Evolutionary conservation across 1,140 invertebrate species (phyloP).

Genomic region (Formica exsecta): DNA sequence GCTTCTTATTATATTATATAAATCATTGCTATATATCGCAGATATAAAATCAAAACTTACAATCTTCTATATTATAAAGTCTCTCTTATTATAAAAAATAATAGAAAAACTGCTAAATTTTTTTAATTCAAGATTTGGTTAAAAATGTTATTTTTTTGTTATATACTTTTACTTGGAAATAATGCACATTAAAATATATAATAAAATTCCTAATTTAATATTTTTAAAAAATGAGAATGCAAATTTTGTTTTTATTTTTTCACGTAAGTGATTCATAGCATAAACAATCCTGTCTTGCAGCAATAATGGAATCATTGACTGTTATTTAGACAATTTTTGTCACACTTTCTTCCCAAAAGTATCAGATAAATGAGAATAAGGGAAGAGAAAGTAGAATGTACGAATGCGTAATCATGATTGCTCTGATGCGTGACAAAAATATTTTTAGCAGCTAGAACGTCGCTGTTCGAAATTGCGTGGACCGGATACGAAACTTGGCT

Average conservation of each 20-base stretch:
- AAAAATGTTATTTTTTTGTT: background rate
- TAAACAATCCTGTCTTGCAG: background rate
- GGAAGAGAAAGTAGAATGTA: background rate
- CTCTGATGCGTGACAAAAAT: conserved; percentile 9
- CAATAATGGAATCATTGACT: background rate
- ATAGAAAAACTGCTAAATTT: too few species aligned
- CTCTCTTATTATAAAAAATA: too few species aligned
- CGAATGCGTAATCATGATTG: background rate
- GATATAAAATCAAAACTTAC: too few species aligned
- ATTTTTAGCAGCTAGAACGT: background rate
- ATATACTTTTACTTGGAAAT: background rate
- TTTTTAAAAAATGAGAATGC: background rate
- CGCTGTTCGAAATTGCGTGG: conserved; percentile 59
- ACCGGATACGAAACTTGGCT: conserved; percentile 72
- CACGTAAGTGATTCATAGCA: background rate
- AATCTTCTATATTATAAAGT: too few species aligned
- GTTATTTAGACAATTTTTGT: background rate
- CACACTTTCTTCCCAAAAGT: background rate
- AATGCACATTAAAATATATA: background rate
- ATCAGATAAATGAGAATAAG: background rate
- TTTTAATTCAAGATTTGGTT: background rate
- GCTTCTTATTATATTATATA: too few species aligned
- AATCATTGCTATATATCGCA: too few species aligned
- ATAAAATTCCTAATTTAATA: background rate
- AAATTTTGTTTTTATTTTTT: background rate